Conservation (phyloP, 2,113 vertebrate genomes). For the Muntiacus reevesi region DNA sequence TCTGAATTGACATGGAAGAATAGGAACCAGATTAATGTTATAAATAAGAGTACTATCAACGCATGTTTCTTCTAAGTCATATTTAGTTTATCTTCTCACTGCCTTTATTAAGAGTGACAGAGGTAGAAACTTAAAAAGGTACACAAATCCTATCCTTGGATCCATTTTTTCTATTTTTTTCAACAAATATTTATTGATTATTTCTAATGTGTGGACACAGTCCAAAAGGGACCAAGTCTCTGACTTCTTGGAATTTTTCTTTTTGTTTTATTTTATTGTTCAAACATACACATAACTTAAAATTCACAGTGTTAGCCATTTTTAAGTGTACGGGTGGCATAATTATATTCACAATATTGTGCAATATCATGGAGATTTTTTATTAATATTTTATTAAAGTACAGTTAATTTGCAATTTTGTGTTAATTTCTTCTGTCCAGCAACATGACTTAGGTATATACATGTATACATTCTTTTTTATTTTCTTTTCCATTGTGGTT, state of each 20-base stretch:
- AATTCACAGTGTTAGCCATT: background rate
- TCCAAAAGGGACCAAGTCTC: background rate
- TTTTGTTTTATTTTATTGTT: background rate
- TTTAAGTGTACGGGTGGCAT: background rate
- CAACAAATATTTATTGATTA: background rate
- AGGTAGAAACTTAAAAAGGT: background rate
- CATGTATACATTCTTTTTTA: background rate
- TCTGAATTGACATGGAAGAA: background rate
- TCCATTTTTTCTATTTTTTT: background rate
- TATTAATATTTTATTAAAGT: background rate
- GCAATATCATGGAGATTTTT: background rate
- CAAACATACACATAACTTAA: background rate
- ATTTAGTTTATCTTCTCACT: background rate
- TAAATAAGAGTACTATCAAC: background rate
- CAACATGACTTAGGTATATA: background rate
- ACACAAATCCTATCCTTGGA: background rate
- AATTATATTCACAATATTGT: background rate
- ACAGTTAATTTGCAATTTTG: background rate
- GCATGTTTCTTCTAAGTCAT: background rate
- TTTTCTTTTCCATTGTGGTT: background rate
- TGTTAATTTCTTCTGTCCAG: background rate
- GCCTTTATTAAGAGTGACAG: background rate
- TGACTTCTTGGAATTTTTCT: background rate
- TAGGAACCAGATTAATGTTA: background rate
- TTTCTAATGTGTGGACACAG: background rate